Conservation (phyloP, 2,113 vertebrate species). For the Puntigrus tetrazona region DNA sequence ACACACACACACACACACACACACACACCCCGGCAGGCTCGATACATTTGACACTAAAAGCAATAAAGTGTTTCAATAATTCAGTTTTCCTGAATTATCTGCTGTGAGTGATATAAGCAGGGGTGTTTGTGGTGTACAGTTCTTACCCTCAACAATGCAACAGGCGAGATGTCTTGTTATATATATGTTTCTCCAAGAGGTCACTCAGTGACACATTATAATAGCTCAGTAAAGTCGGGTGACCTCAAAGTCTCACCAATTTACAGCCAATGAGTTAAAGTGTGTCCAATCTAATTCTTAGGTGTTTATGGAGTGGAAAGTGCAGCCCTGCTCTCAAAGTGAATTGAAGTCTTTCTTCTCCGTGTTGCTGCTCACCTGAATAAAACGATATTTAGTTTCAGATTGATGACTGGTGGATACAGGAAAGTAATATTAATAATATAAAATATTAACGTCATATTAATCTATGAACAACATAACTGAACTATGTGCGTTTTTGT, state of each 20-base stretch:
- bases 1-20: too few species aligned
- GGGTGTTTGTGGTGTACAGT: not conserved
- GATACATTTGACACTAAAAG: constrained; percentile 14
- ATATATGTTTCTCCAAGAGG: constrained; percentile 34
- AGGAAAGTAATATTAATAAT: not conserved
- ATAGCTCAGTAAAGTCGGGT: constrained; percentile 67
- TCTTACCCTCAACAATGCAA: constrained; percentile 8
- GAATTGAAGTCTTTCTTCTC: constrained; percentile 62
- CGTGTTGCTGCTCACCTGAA: constrained; percentile 41
- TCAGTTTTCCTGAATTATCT: constrained; percentile 35
- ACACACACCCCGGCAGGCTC: not conserved
- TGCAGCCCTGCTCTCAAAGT: constrained; percentile 57
- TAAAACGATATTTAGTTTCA: not conserved
- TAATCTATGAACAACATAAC: too few species aligned
- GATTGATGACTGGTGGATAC: not conserved
- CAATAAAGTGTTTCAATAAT: constrained; percentile 52
- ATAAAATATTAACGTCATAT: not conserved
- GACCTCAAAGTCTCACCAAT: constrained; percentile 69
- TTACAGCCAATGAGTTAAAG: constrained; percentile 71
- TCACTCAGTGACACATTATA: constrained; percentile 55
- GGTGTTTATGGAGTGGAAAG: constrained; percentile 66
- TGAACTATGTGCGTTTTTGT: too few species aligned
- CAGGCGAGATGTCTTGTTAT: constrained; percentile 36
- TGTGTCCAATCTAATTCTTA: constrained; percentile 68
- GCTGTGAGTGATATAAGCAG: not conserved